phyloP scores from a whole-genome alignment of 2,888 invertebrate species.

The Sarcophaga carnaria region DNA sequence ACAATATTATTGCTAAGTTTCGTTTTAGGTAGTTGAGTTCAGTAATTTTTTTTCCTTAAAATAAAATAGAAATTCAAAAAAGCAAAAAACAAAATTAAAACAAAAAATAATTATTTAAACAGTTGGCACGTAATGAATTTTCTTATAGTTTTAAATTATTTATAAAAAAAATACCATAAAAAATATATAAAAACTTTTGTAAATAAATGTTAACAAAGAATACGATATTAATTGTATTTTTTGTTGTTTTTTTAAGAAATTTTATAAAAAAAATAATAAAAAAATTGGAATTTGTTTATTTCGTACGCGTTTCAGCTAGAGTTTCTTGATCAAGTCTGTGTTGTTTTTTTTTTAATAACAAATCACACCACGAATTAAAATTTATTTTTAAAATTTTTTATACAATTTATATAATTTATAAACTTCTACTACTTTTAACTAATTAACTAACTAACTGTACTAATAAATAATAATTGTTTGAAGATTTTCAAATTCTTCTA shows the following conservation, averaged over 20 bases:
- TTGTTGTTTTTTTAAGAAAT: conserved; percentile 9
- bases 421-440: background rate
- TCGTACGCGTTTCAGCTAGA: conserved; percentile 49
- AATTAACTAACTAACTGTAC: too few relatives aligned
- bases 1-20: too few relatives aligned
- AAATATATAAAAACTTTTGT: conserved; percentile 20
- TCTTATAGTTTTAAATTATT: conserved; percentile 10
- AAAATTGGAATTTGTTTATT: conserved; percentile 47
- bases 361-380: conserved; percentile 69
- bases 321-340: conserved; percentile 25
- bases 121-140: conserved; percentile 39
- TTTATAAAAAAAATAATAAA: conserved; percentile 12
- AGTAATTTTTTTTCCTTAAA: too few relatives aligned
- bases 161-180: background rate
- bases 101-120: conserved; percentile 5
- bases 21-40: too few relatives aligned
- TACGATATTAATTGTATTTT: too few relatives aligned
- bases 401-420: background rate
- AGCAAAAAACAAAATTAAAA: too few relatives aligned
- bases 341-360: conserved; percentile 26
- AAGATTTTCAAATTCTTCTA: conserved; percentile 9
- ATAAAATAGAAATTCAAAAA: too few relatives aligned
- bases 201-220: conserved; percentile 39
- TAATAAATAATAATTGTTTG: background rate
- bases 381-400: conserved; percentile 47